Conservation (phyloP, 2,797 vertebrate genomes). For the Protosalanx chinensis region DNA sequence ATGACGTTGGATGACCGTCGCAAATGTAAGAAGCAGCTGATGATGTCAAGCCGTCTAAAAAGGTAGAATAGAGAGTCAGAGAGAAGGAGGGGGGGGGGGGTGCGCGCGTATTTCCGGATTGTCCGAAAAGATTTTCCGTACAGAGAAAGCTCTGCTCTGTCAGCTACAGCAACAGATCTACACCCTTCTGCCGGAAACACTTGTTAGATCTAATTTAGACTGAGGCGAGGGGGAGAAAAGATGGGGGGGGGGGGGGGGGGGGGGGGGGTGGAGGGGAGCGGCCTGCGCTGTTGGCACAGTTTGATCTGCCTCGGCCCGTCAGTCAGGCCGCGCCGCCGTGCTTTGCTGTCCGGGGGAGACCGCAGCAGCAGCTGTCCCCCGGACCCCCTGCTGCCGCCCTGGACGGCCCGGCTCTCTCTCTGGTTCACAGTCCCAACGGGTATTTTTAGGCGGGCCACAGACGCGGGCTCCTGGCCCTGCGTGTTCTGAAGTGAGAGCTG, state of each 20-base stretch:
- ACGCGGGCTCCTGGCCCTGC: not conserved
- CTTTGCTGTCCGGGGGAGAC: not conserved
- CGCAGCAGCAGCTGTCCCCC: slow-evolving; percentile 14
- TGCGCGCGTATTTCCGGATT: slow-evolving; percentile 17
- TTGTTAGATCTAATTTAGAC: slow-evolving; percentile 23
- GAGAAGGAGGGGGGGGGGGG: not conserved
- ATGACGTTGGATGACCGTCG: no score
- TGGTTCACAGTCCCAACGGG: slow-evolving; percentile 5
- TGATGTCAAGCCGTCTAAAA: not conserved
- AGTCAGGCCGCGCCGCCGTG: not conserved
- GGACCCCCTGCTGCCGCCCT: not conserved
- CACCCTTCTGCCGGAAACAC: slow-evolving; percentile 26
- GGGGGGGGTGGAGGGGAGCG: not conserved
- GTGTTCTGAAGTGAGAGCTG: slow-evolving; percentile 10
- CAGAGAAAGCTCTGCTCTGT: slow-evolving; percentile 26
- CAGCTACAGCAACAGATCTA: slow-evolving; percentile 8
- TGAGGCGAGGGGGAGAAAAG: not conserved
- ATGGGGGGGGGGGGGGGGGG: not conserved
- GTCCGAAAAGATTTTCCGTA: slow-evolving; percentile 21
- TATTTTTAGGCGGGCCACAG: slow-evolving; percentile 41
- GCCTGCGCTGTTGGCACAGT: not conserved
- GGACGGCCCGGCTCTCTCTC: not conserved
- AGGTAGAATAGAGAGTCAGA: slow-evolving; percentile 6
- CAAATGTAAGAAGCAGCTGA: no score
- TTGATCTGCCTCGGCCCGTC: not conserved